phyloP scores from a whole-genome alignment of 2,888 invertebrate species.

The Gisinianus flammeolus region DNA sequence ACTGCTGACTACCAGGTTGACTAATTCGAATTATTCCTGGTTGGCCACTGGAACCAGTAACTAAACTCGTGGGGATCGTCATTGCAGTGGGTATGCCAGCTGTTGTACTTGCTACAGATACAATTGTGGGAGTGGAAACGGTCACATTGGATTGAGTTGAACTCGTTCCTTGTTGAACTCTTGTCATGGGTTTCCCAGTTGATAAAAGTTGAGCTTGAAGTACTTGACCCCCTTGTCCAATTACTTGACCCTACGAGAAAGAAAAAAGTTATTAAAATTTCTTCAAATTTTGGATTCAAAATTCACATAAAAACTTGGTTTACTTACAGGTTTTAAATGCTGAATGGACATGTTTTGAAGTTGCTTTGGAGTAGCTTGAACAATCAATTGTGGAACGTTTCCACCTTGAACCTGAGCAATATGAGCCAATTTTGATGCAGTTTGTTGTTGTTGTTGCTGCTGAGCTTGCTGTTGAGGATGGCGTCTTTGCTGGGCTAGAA shows the following conservation, averaged over 20 bases:
- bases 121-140: slow-evolving; percentile 31
- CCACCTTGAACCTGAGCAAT: slow-evolving; percentile 40
- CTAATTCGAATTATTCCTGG: slow-evolving; percentile 25
- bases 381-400: slow-evolving; percentile 65
- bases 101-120: slow-evolving; percentile 7
- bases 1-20: slow-evolving; percentile 5
- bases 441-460: slow-evolving; percentile 37
- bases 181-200: slow-evolving; percentile 13
- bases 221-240: slow-evolving; percentile 47
- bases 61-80: slow-evolving; percentile 15
- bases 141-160: neutral
- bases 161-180: neutral
- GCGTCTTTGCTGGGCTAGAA: slow-evolving; percentile 37
- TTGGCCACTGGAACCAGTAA: slow-evolving; percentile 13
- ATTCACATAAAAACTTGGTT: neutral
- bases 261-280: neutral
- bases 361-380: slow-evolving; percentile 70
- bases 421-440: slow-evolving; percentile 43
- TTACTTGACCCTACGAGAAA: slow-evolving; percentile 45
- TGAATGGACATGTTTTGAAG: slow-evolving; percentile 72
- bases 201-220: slow-evolving; percentile 52
- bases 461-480: slow-evolving; percentile 42
- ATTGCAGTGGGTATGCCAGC: slow-evolving; percentile 36
- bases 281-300: neutral
- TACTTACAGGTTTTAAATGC: slow-evolving; percentile 67